Evolutionary conservation across 2,888 invertebrate genomes (phyloP).

Genomic region (Tetropium fuscum): DNA sequence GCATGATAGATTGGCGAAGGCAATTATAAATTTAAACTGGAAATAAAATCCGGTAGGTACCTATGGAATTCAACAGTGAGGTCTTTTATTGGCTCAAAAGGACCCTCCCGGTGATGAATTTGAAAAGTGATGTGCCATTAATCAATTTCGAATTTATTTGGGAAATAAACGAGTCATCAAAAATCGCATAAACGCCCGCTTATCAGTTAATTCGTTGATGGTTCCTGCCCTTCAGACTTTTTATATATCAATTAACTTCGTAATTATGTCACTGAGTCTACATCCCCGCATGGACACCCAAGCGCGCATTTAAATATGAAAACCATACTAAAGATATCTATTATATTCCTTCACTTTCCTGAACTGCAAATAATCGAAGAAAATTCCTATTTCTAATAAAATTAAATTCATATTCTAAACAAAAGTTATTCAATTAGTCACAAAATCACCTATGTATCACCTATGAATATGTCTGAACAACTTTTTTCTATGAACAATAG

Average conservation of each 20-base stretch:
- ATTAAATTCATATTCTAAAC: too few relatives aligned
- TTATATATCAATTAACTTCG: conserved; percentile 9
- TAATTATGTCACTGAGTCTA: background rate
- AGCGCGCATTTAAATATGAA: too few relatives aligned
- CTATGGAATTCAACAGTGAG: conserved; percentile 6
- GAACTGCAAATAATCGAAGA: too few relatives aligned
- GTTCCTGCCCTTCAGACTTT: background rate
- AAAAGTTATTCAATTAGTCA: too few relatives aligned
- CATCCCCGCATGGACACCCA: background rate
- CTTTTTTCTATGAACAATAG: too few relatives aligned
- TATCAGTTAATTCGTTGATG: conserved; percentile 16
- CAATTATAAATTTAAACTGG: conserved; percentile 19
- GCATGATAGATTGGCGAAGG: conserved; percentile 3
- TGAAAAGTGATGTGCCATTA: conserved; percentile 18
- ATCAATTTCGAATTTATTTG: conserved; percentile 22
- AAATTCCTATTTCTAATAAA: too few relatives aligned
- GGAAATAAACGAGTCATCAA: conserved; percentile 22
- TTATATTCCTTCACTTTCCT: too few relatives aligned
- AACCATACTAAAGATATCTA: too few relatives aligned
- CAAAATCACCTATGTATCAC: too few relatives aligned
- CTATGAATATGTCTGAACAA: too few relatives aligned
- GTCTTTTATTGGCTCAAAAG: conserved; percentile 10
- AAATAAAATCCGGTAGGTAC: conserved; percentile 9
- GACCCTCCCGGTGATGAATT: conserved; percentile 17
- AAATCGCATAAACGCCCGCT: conserved; percentile 6